Percentiles rank a stretch among this genome's conserved stretches.
Conservation (phyloP, 37 sponge, comb jelly and placozoan species). For the Petrosia ficiformis region DNA sequence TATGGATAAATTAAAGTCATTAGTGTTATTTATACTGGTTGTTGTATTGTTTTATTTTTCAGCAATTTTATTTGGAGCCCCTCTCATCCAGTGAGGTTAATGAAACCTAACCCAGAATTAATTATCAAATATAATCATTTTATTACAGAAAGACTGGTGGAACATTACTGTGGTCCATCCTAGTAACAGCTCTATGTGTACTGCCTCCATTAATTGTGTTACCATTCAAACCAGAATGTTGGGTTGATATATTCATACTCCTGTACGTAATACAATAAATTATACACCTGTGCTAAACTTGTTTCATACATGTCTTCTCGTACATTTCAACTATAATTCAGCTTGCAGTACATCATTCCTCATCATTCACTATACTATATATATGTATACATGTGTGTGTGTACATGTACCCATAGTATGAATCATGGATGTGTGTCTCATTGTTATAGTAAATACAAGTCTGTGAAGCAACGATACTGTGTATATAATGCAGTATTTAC, state of each 20-base stretch:
- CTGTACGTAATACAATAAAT: no score
- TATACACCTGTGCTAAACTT: no score
- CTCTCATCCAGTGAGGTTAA: constrained; percentile 8
- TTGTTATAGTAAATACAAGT: neutral
- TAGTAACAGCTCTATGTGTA: constrained; percentile 18
- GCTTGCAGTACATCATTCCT: no score
- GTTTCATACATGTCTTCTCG: no score
- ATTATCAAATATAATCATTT: neutral
- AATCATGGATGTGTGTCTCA: no score
- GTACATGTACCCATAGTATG: no score
- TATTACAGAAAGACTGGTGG: constrained; percentile 17
- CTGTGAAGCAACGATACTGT: neutral
- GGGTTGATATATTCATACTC: constrained; percentile 23
- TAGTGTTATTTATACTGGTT: constrained; percentile 2
- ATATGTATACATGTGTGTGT: no score
- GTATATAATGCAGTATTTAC: constrained; percentile 7
- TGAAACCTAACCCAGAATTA: neutral
- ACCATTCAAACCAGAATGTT: neutral
- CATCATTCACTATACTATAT: no score
- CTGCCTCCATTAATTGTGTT: constrained; percentile 16
- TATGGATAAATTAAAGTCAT: neutral
- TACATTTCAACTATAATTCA: no score
- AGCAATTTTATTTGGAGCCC: constrained; percentile 60
- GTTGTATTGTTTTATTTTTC: neutral
- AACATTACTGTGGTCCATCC: constrained; percentile 37